Base-by-base conservation (phyloP, 1,140 invertebrate species). In the Zaprionus gabonicus region DNA sequence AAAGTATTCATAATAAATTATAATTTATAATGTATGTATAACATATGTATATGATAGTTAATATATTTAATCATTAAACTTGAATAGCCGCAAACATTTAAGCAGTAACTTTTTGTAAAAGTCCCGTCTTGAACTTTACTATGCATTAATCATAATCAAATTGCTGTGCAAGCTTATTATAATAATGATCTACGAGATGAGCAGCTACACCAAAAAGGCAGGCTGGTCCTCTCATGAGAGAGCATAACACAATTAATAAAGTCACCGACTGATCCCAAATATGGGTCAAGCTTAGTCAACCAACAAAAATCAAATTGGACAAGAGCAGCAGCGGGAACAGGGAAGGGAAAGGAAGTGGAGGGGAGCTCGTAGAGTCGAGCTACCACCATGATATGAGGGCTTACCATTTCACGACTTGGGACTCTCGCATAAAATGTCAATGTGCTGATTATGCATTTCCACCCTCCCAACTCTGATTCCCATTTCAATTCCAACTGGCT, bases 381-480 rank as follows among this genome's bases (percentile, higher is more conserved):
- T 68, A 85, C 82, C 82, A 77, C 63, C 66, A 69, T 55, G 38
- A 72, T 72, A 76, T 38, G 62, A 66, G 49, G 20, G 65, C 46
- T 41, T 53, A 64, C 51, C 73, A 78, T 65, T 82, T 20, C 58
- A 63, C 31, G 56, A 58, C 71, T 64, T 80, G 81, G 68, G 44
- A 80, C 72, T 80, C 68, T 80, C 68, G 73, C 82, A 85, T 74
- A 57, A 70, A 76, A 76, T 56, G 20, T 58, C 20, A 64, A 17
- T 23, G 34, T 58, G 76, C 71, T 82, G 76, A 79, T 83, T 83
- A 83, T 85, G 82, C 82, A 82, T 86, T 86, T 82, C 79, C 79
- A 85, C 82, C 82, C 82, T 5, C n/a, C 15, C 25, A 27, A 49
- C 17, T 23, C 28, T 31, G 49, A 59, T 28, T 9, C 31, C 31